Conservation (phyloP, 2,113 vertebrate genomes). For the Numenius arquata region DNA sequence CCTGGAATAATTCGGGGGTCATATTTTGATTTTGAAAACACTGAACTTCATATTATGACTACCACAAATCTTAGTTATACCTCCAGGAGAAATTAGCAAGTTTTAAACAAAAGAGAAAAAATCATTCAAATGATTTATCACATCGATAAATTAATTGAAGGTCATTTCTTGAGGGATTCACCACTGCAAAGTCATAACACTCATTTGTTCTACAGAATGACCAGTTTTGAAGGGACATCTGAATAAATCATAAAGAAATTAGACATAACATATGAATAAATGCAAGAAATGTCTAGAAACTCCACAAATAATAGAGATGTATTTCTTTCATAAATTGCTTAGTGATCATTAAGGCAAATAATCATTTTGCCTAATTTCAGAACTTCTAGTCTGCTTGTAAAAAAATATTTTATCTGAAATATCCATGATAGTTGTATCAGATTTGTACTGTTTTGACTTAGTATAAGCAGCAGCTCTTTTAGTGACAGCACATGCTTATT, state of each 20-base stretch:
- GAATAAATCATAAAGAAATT: background rate
- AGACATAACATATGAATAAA: background rate
- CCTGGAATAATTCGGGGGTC: background rate
- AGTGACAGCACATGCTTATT: background rate
- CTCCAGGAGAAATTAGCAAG: background rate
- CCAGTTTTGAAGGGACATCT: background rate
- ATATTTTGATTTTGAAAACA: background rate
- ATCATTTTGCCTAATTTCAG: background rate
- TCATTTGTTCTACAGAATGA: background rate
- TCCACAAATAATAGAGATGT: background rate
- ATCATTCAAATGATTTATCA: too few species aligned
- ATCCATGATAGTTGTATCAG: background rate
- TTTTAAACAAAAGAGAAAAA: background rate
- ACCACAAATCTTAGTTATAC: rapidly evolving
- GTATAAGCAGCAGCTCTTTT: background rate
- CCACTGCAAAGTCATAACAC: rapidly evolving
- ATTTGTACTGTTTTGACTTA: background rate
- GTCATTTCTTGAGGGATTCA: background rate
- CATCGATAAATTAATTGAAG: background rate
- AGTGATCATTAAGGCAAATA: background rate
- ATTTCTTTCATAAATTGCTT: background rate
- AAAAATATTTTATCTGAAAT: background rate
- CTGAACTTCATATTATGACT: rapidly evolving
- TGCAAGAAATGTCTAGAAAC: background rate
- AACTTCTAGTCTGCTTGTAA: background rate